Base-by-base conservation (phyloP, 2,888 invertebrate genomes). In the Cephus pulcher region DNA sequence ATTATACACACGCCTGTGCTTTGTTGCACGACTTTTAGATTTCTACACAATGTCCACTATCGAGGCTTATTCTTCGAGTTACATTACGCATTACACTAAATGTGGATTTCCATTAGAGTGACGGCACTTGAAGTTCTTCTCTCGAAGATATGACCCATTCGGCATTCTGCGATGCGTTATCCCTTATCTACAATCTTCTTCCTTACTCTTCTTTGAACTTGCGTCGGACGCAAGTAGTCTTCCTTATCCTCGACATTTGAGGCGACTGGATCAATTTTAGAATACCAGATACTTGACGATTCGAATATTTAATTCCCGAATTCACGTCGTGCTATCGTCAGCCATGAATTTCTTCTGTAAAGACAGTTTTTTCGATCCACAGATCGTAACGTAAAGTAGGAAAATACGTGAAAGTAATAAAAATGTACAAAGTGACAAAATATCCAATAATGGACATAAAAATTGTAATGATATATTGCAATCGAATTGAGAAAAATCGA, bases 1-100 rank as follows among this genome's bases (percentile, higher is more conserved):
- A 56, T 56, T 71, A 79, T 40, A 37, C 76, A 69, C 74, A 76
- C 79, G 77, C 75, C 37, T 40, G 85, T 83, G 83, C 86, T 83
- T 86, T 82, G 83, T 83, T 69, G 86, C 87, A 87, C 87, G 82
- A 83, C 82, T 87, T 84, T 81, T 85, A 85, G 84, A 86, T 80
- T 88, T 84, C 80, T 83, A 77, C 32, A 69, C 35, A 85, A 84
- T 84, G 80, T 86, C 84, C 85, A 85, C 82, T 86, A 85, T 85
- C 84, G 86, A 87, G 87, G 88, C 88, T 88, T 87, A 85, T 81
- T 87, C 83, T 86, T 84, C 83, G 82, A 86, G 86, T 85, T 86
- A 83, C 86, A 82, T 86, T 86, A 83, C 85, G 86, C 86, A 87
- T 85, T 88, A 87, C 86, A 85, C 86, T 87, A 86, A 86, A 87